Base-by-base conservation (phyloP, 1,140 invertebrate species). In the Drosophila orena region DNA sequence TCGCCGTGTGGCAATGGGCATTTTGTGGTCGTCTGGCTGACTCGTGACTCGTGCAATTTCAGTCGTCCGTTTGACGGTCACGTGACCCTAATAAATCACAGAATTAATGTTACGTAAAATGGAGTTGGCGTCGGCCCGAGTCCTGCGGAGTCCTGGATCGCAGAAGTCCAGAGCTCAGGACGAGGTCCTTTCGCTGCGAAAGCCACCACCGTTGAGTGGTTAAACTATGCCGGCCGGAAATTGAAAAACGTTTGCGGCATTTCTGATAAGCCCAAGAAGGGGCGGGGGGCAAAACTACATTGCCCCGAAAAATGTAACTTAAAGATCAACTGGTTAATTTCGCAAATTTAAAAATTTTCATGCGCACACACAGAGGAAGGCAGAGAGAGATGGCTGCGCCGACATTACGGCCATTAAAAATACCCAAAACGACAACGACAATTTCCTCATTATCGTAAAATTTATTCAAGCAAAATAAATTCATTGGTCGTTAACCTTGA, bases 61-160 rank as follows among this genome's bases (percentile, higher is more conserved):
- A 89, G 62, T 84, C 76, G 83, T 89, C 83, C 88, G 79, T 91
- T 91, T 88, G 83, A 78, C 74, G 83, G 88, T 91, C 91, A 92
- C 91, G 91, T 92, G 91, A 92, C 91, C 91, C 91, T 91, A 92
- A 92, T 92, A 92, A 92, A 92, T 92, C 91, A 92, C 91, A 64
- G 91, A 91, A 92, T 92, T 92, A 92, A 92, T 92, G 91, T 92
- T 92, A 92, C 91, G 91, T 92, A 91, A 92, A 92, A 92, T 92
- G 91, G 85, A 91, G 91, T 92, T 86, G 70, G 75, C 73, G 30
- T 70, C 40, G 35, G 38, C 61, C 30, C 12, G 22, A 42, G 42
- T 34, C 37, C 42, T 22, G 30, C 7, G 30, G 30, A 30, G 30
- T 30, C 30, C 30, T 30, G 30, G 30, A 30, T 30, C 30, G 24